Conservation (phyloP, 1,140 invertebrate species). For the Pseudomyrmex dendroicus region DNA sequence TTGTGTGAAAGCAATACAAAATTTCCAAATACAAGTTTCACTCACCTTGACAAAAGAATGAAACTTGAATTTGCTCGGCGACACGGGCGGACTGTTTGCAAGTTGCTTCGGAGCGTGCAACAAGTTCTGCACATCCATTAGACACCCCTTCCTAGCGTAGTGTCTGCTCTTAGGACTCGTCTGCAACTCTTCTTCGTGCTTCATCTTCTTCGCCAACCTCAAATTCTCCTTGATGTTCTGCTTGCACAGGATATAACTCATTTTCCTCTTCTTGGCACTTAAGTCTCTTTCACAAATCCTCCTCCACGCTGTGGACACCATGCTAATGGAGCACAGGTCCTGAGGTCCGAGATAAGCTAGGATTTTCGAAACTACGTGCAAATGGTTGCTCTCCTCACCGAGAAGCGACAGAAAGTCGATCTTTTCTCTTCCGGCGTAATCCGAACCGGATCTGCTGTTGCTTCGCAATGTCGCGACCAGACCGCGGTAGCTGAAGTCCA, state of each 20-base stretch:
- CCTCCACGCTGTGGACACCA: constrained; percentile 81
- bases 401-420: constrained; percentile 79
- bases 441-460: constrained; percentile 67
- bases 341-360: constrained; percentile 74
- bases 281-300: constrained; percentile 77
- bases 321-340: constrained; percentile 80
- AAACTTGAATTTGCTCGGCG: constrained; percentile 84
- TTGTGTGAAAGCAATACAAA: neutral
- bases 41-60: constrained; percentile 84
- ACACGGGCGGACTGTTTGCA: constrained; percentile 82
- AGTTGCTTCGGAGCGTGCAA: constrained; percentile 65
- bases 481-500: constrained; percentile 76
- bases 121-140: constrained; percentile 81
- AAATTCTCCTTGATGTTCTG: constrained; percentile 83
- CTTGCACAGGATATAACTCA: constrained; percentile 75
- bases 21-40: neutral
- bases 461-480: constrained; percentile 48
- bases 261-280: constrained; percentile 76
- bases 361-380: constrained; percentile 79
- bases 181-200: constrained; percentile 71
- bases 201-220: constrained; percentile 73
- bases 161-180: constrained; percentile 74
- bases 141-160: constrained; percentile 77
- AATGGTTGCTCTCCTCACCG: constrained; percentile 81
- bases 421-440: constrained; percentile 74